Conservation (phyloP, 2,113 vertebrate species). For the Phodopus roborovskii region DNA sequence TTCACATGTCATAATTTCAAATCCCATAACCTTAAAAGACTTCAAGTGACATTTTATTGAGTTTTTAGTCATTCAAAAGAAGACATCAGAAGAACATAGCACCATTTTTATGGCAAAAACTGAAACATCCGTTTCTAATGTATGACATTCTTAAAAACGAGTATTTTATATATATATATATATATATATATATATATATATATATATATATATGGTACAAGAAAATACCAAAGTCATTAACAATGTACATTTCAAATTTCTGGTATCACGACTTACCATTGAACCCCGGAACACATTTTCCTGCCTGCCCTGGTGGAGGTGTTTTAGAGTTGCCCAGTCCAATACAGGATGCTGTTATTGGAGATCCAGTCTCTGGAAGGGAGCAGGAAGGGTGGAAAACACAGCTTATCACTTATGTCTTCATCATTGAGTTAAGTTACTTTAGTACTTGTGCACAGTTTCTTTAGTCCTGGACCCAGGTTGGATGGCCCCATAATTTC, state of each 20-base stretch:
- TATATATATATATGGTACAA: too few relatives aligned
- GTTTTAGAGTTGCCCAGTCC: constrained; percentile 93
- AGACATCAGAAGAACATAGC: not conserved
- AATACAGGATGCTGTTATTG: constrained; percentile 94
- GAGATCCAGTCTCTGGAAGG: constrained; percentile 93
- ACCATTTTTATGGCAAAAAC: not conserved
- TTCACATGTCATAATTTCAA: not conserved
- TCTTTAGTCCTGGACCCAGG: not conserved
- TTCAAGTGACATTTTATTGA: not conserved
- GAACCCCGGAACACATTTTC: constrained; percentile 96
- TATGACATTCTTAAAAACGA: not conserved
- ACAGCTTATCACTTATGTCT: not conserved
- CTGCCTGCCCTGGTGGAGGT: constrained; percentile 95
- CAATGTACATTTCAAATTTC: not conserved
- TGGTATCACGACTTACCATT: constrained; percentile 88
- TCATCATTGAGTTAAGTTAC: not conserved
- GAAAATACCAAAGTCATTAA: not conserved
- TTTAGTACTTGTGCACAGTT: not conserved
- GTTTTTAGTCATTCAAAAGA: not conserved
- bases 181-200: too few relatives aligned
- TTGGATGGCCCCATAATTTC: not conserved
- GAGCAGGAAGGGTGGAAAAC: not conserved
- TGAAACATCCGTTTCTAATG: constrained; percentile 4
- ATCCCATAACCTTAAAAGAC: not conserved
- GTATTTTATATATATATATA: not conserved